phyloP scores from a whole-genome alignment of 1,140 invertebrate species.

The Bradysia coprophila region DNA sequence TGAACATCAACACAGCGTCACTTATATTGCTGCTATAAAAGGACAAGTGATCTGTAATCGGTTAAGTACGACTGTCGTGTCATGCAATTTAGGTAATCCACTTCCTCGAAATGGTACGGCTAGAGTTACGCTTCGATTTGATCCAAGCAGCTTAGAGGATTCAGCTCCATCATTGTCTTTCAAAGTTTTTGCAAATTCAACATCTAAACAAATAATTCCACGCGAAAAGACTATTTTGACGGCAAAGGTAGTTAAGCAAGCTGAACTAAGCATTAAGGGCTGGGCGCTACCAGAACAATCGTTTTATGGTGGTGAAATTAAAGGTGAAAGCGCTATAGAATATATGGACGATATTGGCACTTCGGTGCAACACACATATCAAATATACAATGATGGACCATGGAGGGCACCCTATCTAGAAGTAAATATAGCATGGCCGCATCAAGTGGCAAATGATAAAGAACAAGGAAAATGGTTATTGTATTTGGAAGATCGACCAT shows the following conservation, averaged over 20 bases:
- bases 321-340: constrained; percentile 65
- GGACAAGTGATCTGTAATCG: constrained; percentile 43
- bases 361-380: constrained; percentile 66
- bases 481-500: constrained; percentile 66
- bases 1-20: constrained; percentile 53
- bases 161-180: constrained; percentile 50
- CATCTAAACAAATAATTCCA: constrained; percentile 44
- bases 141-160: constrained; percentile 51
- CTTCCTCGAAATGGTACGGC: constrained; percentile 35
- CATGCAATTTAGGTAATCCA: constrained; percentile 77
- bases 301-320: constrained; percentile 67
- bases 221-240: constrained; percentile 32
- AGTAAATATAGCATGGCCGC: constrained; percentile 77
- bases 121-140: constrained; percentile 55
- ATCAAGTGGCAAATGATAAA: constrained; percentile 63
- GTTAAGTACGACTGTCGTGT: constrained; percentile 51
- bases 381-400: constrained; percentile 70
- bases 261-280: constrained; percentile 66
- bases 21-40: constrained; percentile 51
- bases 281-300: constrained; percentile 52
- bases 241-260: constrained; percentile 58
- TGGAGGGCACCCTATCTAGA: constrained; percentile 60
- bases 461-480: constrained; percentile 73
- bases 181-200: constrained; percentile 68
- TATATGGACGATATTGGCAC: constrained; percentile 72